A percentile compares a stretch with the other conserved stretches of the same genome.
Conservation (phyloP, 1,140 invertebrate species). For the Phymorhynchus buccinoides region DNA sequence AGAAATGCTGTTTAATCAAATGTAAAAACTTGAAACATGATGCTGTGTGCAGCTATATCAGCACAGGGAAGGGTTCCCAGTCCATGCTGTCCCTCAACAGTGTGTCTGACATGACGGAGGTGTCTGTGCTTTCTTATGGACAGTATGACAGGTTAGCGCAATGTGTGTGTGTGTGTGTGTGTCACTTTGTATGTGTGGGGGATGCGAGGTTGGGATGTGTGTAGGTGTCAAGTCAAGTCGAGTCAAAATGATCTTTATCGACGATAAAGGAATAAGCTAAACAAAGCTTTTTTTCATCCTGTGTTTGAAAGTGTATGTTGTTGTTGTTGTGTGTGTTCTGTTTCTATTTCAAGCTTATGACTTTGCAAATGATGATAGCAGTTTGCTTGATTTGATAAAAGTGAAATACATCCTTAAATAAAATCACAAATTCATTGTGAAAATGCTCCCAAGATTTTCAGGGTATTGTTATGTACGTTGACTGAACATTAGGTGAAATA, state of each 20-base stretch:
- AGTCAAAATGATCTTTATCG: no score
- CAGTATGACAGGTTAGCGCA: slow-evolving; percentile 24
- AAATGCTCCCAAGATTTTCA: no score
- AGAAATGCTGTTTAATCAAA: no score
- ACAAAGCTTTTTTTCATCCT: no score
- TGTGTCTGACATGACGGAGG: slow-evolving; percentile 9
- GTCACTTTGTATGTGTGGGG: not conserved
- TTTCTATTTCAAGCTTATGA: not conserved
- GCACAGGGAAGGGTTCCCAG: not conserved
- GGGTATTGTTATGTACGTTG: no score
- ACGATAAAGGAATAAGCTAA: no score
- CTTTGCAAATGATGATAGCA: not conserved
- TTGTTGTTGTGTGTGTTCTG: not conserved
- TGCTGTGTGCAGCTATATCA: not conserved
- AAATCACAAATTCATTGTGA: not conserved
- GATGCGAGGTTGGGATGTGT: not conserved
- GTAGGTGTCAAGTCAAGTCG: no score
- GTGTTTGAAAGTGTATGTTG: not conserved
- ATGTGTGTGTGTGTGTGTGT: not conserved
- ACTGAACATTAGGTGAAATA: no score
- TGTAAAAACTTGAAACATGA: no score
- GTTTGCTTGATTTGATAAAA: not conserved
- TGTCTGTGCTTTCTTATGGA: slow-evolving; percentile 21
- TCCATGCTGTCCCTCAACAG: slow-evolving; percentile 17
- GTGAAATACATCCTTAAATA: not conserved